These are phyloP conservation scores for Falco biarmicus DNA, from an alignment of 2,797 vertebrate genomes.

Conservation along the genomic window DNA sequence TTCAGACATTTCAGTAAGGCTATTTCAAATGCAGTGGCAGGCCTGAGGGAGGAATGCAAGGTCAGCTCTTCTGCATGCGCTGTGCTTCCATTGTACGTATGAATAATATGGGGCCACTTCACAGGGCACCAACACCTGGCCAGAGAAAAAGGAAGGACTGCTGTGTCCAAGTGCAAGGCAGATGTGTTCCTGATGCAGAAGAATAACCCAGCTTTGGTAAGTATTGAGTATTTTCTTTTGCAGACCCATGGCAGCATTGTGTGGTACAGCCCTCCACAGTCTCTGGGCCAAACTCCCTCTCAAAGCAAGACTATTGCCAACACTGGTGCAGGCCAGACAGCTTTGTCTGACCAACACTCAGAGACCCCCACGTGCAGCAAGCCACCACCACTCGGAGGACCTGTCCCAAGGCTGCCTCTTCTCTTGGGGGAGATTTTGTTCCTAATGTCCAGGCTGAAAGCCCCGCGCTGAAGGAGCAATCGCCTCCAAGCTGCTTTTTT, in stretches of 20 bases:
- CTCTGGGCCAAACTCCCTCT: neutral
- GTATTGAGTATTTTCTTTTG: neutral
- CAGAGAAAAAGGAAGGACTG: neutral
- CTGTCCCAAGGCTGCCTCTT: neutral
- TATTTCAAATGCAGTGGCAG: neutral
- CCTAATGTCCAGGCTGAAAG: neutral
- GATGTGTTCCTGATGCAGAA: neutral
- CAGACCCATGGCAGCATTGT: neutral
- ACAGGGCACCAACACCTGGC: neutral
- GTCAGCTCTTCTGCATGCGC: neutral
- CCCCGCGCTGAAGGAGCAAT: neutral
- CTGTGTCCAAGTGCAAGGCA: neutral
- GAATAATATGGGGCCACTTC: neutral
- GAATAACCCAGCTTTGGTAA: neutral
- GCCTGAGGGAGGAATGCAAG: neutral
- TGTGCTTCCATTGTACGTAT: accelerated
- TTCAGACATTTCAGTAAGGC: neutral
- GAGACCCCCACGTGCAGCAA: neutral
- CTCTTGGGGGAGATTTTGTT: neutral
- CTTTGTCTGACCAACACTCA: neutral
- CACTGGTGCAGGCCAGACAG: neutral
- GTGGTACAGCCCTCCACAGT: neutral
- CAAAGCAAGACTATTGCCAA: neutral
- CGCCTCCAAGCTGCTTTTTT: neutral
- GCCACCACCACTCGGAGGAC: neutral